These are phyloP conservation scores for Cartodere bifasciata DNA, from an alignment of 2,888 invertebrate genomes.

Conservation along the genomic window DNA sequence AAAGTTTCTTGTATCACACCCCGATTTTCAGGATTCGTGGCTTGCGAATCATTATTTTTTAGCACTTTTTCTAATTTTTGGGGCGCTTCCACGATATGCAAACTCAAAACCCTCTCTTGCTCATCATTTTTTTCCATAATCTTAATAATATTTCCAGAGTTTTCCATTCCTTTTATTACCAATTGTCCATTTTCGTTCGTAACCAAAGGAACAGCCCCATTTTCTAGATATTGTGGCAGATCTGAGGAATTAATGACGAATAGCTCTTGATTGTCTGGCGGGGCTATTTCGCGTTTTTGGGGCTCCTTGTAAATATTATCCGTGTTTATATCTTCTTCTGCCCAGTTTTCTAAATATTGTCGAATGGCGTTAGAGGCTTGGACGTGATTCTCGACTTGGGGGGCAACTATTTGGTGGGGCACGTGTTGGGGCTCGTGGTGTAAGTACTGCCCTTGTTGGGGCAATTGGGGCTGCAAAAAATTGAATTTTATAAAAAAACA, in stretches of 20 bases:
- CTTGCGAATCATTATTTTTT: no score
- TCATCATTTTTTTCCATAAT: constrained; percentile 19
- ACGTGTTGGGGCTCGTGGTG: constrained; percentile 17
- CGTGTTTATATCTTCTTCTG: constrained; percentile 26
- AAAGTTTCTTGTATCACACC: no score
- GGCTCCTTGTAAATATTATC: constrained; percentile 14
- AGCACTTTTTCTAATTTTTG: constrained; percentile 2
- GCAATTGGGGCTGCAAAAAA: neutral
- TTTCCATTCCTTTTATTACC: constrained; percentile 22
- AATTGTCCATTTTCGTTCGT: constrained; percentile 24
- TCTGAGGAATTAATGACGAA: constrained; percentile 25
- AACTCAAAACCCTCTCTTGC: constrained; percentile 21
- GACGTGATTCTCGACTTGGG: constrained; percentile 21
- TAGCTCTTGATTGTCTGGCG: constrained; percentile 11
- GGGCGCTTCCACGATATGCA: constrained; percentile 24
- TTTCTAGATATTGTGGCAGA: constrained; percentile 23
- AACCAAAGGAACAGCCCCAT: constrained; percentile 20
- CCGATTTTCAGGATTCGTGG: no score
- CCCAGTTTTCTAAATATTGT: constrained; percentile 31
- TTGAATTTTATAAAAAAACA: neutral
- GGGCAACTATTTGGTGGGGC: constrained; percentile 21
- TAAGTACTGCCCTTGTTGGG: constrained; percentile 7
- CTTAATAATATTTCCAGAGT: constrained; percentile 21
- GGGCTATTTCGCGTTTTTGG: constrained; percentile 4
- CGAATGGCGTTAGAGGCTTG: constrained; percentile 26